Percentiles rank a stretch among this genome's conserved stretches.
These are phyloP conservation scores for Automeris io DNA, from an alignment of 2,888 invertebrate genomes.

Conservation along the genomic window DNA sequence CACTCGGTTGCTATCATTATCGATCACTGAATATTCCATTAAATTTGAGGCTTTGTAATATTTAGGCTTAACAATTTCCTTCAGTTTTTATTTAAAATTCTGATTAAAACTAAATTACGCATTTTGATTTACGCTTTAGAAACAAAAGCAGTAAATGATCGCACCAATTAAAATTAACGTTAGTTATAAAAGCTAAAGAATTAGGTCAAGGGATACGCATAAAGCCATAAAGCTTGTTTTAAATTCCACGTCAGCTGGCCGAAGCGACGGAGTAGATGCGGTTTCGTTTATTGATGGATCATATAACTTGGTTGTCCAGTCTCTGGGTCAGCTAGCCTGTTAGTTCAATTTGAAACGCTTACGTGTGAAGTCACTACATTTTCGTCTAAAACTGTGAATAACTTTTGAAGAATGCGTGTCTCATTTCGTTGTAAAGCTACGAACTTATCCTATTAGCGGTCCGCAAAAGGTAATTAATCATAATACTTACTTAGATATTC, in stretches of 20 bases:
- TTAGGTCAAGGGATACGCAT: constrained; percentile 56
- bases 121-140: constrained; percentile 8
- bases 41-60: no score
- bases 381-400: neutral
- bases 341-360: constrained; percentile 72
- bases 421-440: neutral
- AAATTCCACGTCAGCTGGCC: constrained; percentile 65
- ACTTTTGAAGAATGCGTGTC: neutral
- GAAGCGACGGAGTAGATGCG: constrained; percentile 65
- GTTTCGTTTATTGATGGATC: constrained; percentile 70
- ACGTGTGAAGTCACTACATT: constrained; percentile 52
- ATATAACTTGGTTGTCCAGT: constrained; percentile 60
- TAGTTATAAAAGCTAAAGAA: constrained; percentile 30
- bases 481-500: neutral
- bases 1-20: no score
- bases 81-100: neutral
- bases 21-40: no score
- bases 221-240: constrained; percentile 64
- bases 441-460: neutral
- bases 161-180: constrained; percentile 36
- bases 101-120: neutral
- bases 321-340: constrained; percentile 41
- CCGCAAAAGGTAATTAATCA: neutral
- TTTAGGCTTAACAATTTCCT: no score
- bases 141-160: constrained; percentile 26